Evolutionary conservation across 2,113 vertebrate species (phyloP), one percentile per base, ranked within the genome.

Genomic region (Elephas maximus): DNA sequence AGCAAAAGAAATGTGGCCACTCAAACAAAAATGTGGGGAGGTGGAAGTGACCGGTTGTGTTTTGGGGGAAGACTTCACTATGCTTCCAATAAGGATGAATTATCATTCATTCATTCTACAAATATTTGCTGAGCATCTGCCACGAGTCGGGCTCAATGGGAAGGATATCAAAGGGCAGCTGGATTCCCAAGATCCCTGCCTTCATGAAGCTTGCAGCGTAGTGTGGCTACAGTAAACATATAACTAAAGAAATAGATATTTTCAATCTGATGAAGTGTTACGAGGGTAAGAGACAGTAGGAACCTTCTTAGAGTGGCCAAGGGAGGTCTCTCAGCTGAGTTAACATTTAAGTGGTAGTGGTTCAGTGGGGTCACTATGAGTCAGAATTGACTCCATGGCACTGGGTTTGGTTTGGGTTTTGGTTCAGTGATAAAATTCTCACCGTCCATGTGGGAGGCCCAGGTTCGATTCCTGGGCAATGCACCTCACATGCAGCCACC

Each of bases 1-100:
- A 96, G 44, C 41, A 80, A 88, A 74, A 95, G 93, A 57, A 95
- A 76, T 83, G 26, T 53, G 88, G 26, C 62, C 41, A 88, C 24
- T 89, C 77, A 92, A 77, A 93, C 23, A 84, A 89, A 84, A 89
- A 63, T 18, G 86, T 60, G n/a, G 41, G 45, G 8, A 73, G 51
- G 6, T 48, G 26, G 92, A 30, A 71, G 74, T 93, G 44, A 45
- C 51, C 33, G 6, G 37, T 77, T 15, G 21, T 26, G 14, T 12
- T 71, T 97, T 76, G 30, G 26, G 30, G 6, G 20, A 76, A 15
- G 24, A 85, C 15, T 90, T 89, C 28, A n/a, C 26, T 12, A 28
- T 45, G 20, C 30, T 79, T 86, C 33, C 51, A 91, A 37, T 73
- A 87, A 79, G 76, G 79, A 69, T 71, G 87, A 81, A 84, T 78